phyloP scores from a whole-genome alignment of 2,113 vertebrate genomes.

The Takifugu flavidus region DNA sequence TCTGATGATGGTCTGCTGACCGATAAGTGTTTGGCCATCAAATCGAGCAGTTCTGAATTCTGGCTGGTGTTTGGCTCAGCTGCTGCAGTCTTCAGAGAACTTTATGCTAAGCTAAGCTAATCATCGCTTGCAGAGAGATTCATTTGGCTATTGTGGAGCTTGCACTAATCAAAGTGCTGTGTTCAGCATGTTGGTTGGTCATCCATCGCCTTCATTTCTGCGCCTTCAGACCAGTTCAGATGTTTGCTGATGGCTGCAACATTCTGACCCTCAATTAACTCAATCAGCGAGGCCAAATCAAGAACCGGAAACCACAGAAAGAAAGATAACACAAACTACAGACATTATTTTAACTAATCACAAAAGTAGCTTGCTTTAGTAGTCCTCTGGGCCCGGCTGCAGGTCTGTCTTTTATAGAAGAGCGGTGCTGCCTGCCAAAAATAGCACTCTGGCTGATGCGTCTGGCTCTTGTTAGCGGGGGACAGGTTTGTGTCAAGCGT shows the following conservation, averaged over 20 bases:
- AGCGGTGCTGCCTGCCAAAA: slow-evolving; percentile 62
- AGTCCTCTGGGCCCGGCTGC: slow-evolving; percentile 44
- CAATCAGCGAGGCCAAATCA: slow-evolving; percentile 50
- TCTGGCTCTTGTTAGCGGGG: slow-evolving; percentile 66
- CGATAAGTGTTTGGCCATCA: too few species aligned
- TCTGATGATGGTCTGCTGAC: too few species aligned
- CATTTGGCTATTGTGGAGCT: not conserved
- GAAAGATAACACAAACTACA: slow-evolving; percentile 65
- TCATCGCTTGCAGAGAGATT: not conserved
- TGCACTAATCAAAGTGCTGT: slow-evolving; percentile 10
- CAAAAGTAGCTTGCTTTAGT: slow-evolving; percentile 48
- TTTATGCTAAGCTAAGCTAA: not conserved
- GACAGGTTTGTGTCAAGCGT: slow-evolving; percentile 62
- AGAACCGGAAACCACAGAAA: slow-evolving; percentile 45
- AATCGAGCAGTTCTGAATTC: too few species aligned
- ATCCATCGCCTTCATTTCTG: slow-evolving; percentile 7
- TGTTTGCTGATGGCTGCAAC: slow-evolving; percentile 21
- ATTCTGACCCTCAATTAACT: slow-evolving; percentile 45
- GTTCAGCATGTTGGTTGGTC: slow-evolving; percentile 10
- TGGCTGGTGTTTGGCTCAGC: too few species aligned
- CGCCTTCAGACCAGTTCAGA: slow-evolving; percentile 14
- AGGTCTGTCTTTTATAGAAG: slow-evolving; percentile 65
- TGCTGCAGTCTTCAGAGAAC: too few species aligned
- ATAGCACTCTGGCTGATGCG: slow-evolving; percentile 67
- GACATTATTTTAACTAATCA: slow-evolving; percentile 63